phyloP scores from a whole-genome alignment of 2,113 vertebrate genomes.

The Pteronura brasiliensis region DNA sequence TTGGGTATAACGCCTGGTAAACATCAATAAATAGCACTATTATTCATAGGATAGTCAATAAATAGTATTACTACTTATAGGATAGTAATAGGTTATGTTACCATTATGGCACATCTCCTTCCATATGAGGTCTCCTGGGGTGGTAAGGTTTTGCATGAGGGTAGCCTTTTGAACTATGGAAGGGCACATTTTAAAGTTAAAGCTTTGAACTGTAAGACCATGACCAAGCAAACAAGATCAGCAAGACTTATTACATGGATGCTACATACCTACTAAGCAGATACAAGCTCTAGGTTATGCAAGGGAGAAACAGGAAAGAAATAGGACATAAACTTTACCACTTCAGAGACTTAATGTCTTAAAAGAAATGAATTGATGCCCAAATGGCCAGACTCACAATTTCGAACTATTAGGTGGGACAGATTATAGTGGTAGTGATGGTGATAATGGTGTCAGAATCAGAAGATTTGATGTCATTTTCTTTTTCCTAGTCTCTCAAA shows the following conservation, averaged over 20 bases:
- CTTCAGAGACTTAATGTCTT: not conserved
- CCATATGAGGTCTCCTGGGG: not conserved
- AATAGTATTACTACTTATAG: not conserved
- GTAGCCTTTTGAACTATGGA: not conserved
- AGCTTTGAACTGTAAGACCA: not conserved
- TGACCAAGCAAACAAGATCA: not conserved
- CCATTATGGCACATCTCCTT: not conserved
- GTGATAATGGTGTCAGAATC: not conserved
- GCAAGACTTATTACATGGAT: not conserved
- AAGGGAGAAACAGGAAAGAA: not conserved
- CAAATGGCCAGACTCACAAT: not conserved
- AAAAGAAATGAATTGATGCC: not conserved
- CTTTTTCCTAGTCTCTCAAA: not conserved
- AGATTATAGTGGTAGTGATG: not conserved
- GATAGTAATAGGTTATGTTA: not conserved
- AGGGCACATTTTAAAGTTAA: not conserved
- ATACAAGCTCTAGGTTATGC: not conserved
- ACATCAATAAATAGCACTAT: not conserved
- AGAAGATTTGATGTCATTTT: not conserved
- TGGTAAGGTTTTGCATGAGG: not conserved
- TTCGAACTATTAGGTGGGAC: not conserved
- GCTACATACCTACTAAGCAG: not conserved
- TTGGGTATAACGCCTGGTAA: not conserved
- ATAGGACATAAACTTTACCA: not conserved
- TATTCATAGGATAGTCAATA: not conserved